Base-by-base conservation (phyloP, 2,888 invertebrate species). In the Pachliopta kotzebuea region DNA sequence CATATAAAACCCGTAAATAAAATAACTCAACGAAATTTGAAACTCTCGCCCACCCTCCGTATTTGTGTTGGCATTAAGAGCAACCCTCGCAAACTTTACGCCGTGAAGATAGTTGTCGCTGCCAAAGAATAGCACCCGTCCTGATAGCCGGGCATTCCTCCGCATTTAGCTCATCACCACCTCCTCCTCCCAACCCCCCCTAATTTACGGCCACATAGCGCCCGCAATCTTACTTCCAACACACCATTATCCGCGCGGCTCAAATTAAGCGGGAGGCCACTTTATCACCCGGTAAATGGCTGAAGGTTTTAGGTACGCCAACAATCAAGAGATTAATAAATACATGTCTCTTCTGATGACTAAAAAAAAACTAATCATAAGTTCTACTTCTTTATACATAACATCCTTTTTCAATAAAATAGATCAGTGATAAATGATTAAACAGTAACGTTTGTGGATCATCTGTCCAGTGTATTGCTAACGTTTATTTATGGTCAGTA, bases 181-280 rank as follows among this genome's bases (percentile, higher is more conserved):
- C 57, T 31, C 62, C 62, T 45, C 52, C 60, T 37, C 64, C 37
- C 62, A 68, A 11, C 1, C 63, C 67, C 69, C 67, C 73, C 73
- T 79, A 81, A 83, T 83, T 82, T 80, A 83, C 75, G 76, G 72
- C 68, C 78, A 74, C 79, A 79, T 80, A 80, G 79, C 77, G 74
- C 72, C 76, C 75, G 78, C 82, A 83, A 82, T 83, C 81, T 80
- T 76, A 71, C 74, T 76, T 70, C 72, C 74, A 73, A 76, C 77
- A 79, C 78, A 73, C 81, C 79, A 78, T 81, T 82, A 80, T 76
- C 76, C 74, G 68, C 65, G 72, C 70, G 71, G 76, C 74, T 76
- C 77, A 79, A 80, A 83, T 84, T 83, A 83, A 81, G 77, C 75
- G 70, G 70, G 72, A 69, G 73, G 75, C 76, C 74, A 76, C 76